Percentiles rank a stretch among this genome's conserved stretches.
These are phyloP conservation scores for Nothobranchius furzeri DNA, from an alignment of 2,113 vertebrate species.

Conservation along the genomic window DNA sequence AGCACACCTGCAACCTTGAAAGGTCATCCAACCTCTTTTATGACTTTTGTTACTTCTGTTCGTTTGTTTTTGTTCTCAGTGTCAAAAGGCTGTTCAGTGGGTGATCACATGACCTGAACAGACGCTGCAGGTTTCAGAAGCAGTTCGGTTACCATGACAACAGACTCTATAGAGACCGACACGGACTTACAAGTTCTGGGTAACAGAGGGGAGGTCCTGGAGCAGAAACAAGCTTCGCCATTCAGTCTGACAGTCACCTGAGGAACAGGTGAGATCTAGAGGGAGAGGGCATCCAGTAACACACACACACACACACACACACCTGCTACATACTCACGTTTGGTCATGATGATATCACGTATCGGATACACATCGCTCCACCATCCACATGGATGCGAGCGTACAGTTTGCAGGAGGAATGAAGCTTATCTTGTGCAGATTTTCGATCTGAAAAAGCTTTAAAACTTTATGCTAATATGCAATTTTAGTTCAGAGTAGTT, in stretches of 20 bases:
- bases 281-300: conserved; percentile 58
- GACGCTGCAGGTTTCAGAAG: conserved; percentile 26
- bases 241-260: conserved; percentile 61
- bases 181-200: conserved; percentile 35
- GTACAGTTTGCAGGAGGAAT: not conserved
- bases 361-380: conserved; percentile 39
- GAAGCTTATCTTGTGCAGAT: not conserved
- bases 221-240: conserved; percentile 51
- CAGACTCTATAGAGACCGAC: conserved; percentile 11
- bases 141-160: conserved; percentile 33
- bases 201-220: conserved; percentile 64
- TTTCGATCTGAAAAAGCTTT: not conserved
- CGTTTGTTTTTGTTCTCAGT: conserved; percentile 1
- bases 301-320: conserved; percentile 34
- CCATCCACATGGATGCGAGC: conserved; percentile 30
- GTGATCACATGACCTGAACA: conserved; percentile 38
- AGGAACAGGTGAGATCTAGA: conserved; percentile 77
- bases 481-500: not conserved
- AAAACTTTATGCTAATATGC: not conserved
- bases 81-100: conserved; percentile 4
- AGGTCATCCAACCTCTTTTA: not conserved
- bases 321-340: conserved; percentile 57
- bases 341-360: conserved; percentile 52
- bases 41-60: not conserved
- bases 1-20: not conserved